Conservation (phyloP, 2,888 invertebrate species). For the Euspilapteryx auroguttella region DNA sequence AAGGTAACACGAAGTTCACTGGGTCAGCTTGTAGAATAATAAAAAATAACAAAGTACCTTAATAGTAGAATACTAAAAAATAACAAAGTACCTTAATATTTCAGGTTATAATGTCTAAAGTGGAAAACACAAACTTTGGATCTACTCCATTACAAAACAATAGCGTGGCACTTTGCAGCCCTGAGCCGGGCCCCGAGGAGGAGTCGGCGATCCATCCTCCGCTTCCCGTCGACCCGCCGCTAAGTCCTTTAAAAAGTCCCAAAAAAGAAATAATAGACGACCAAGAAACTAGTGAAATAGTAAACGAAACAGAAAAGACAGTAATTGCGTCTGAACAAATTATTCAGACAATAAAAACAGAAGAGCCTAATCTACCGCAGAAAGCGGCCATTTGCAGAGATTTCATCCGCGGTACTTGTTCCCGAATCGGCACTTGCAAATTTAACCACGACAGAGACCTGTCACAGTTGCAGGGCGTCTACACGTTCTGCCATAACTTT, state of each 20-base stretch:
- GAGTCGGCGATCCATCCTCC: neutral
- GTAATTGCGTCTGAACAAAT: neutral
- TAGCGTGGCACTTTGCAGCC: too few relatives aligned
- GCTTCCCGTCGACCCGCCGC: neutral
- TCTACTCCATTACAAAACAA: too few relatives aligned
- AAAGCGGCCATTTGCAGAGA: constrained; percentile 24
- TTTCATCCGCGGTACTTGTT: constrained; percentile 27
- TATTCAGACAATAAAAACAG: neutral
- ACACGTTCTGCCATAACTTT: constrained; percentile 32
- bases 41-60: too few relatives aligned
- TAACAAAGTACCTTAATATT: too few relatives aligned
- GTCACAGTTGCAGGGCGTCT: constrained; percentile 21
- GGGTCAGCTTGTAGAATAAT: too few relatives aligned
- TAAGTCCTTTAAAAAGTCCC: neutral
- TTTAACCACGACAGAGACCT: constrained; percentile 25
- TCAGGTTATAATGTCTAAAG: too few relatives aligned
- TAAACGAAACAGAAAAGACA: neutral
- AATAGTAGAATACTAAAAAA: too few relatives aligned
- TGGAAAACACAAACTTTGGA: too few relatives aligned
- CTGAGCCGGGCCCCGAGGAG: neutral
- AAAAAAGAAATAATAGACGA: neutral
- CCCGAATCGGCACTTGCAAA: constrained; percentile 18
- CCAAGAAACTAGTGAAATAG: neutral
- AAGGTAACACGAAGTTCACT: too few relatives aligned
- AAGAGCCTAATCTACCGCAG: too few relatives aligned